Percentiles rank a stretch among this genome's conserved stretches.
These are phyloP conservation scores for roundworm (Caenorhabditis elegans) DNA, from an alignment of 1,140 invertebrate species.

Conservation along the genomic window DNA sequence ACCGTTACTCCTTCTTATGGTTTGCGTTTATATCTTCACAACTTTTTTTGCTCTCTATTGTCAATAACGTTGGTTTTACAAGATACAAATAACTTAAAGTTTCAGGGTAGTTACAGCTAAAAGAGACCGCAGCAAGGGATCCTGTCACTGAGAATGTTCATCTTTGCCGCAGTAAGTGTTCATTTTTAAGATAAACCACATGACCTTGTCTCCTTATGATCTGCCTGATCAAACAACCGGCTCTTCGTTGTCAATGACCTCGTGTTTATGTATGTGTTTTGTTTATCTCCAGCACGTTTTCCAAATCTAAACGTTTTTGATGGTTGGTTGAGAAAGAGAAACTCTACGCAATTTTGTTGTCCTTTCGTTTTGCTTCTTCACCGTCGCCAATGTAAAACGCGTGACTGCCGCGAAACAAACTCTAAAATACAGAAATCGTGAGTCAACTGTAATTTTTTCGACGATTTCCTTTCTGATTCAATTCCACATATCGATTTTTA, in stretches of 20 bases:
- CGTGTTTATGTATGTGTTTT: constrained; percentile 11
- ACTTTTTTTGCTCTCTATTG: too few relatives aligned
- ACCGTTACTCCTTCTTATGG: too few relatives aligned
- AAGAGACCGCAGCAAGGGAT: background rate
- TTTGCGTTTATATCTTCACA: too few relatives aligned
- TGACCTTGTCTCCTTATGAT: background rate
- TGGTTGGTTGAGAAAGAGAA: too few relatives aligned
- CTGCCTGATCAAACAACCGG: constrained; percentile 13
- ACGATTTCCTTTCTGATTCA: background rate
- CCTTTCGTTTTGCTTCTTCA: too few relatives aligned
- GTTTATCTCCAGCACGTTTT: background rate
- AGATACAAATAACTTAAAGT: too few relatives aligned
- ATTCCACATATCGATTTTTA: background rate
- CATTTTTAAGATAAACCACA: background rate
- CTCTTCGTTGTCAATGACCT: background rate
- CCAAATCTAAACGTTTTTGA: background rate
- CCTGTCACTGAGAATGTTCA: background rate
- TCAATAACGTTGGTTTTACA: too few relatives aligned
- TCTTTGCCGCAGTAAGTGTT: constrained; percentile 31
- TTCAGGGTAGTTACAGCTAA: background rate
- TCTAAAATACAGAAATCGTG: background rate
- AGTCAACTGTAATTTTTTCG: too few relatives aligned
- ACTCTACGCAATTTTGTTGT: too few relatives aligned
- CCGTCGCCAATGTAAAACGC: too few relatives aligned
- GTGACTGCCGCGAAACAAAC: too few relatives aligned